These are phyloP conservation scores for Hippotragus niger DNA, from an alignment of 2,113 vertebrate species.

Conservation along the genomic window DNA sequence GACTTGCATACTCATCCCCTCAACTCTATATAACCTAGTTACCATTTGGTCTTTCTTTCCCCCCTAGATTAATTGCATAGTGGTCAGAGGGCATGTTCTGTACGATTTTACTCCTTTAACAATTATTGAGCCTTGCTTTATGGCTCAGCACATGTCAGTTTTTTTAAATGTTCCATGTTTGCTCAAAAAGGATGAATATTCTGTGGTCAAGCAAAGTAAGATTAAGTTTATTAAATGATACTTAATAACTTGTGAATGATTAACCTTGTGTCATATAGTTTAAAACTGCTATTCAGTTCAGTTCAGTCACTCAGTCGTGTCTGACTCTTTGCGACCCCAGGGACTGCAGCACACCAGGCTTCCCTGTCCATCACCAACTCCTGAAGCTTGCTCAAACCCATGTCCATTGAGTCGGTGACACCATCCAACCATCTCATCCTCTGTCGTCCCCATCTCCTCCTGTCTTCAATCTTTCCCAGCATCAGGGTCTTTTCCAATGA, in stretches of 20 bases:
- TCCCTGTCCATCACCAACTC: neutral
- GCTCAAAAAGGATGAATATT: neutral
- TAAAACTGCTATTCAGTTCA: neutral
- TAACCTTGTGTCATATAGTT: neutral
- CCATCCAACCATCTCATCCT: neutral
- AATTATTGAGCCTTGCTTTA: neutral
- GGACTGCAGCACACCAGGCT: neutral
- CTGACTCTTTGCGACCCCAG: neutral
- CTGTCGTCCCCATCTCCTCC: neutral
- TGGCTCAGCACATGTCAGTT: neutral
- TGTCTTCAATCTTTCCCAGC: neutral
- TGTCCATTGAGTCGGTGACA: neutral
- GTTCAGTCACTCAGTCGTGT: neutral
- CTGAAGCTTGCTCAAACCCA: neutral
- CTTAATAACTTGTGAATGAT: neutral
- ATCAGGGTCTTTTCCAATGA: neutral
- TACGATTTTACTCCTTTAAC: conserved; percentile 25
- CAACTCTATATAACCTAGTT: neutral
- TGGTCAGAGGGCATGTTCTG: neutral
- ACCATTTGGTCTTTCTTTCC: neutral
- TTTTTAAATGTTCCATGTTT: neutral
- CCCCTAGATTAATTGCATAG: neutral
- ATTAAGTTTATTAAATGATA: neutral
- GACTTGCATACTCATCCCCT: neutral
- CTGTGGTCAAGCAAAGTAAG: neutral